Conservation (phyloP, 2,113 vertebrate species). For the Glareola pratincola region DNA sequence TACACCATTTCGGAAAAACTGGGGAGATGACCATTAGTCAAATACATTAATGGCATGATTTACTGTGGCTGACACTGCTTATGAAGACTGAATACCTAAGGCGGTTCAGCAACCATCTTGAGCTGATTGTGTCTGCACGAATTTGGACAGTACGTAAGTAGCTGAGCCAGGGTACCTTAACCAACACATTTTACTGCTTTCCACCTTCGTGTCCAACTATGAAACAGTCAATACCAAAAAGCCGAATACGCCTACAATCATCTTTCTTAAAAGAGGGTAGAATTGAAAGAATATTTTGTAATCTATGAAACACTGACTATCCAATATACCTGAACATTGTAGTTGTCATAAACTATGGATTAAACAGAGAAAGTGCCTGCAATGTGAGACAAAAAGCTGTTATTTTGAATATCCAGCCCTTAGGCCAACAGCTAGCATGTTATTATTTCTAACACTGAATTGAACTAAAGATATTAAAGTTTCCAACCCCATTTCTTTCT, state of each 20-base stretch:
- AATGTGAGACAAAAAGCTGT: slow-evolving; percentile 27
- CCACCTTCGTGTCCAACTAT: background rate
- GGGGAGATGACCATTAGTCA: background rate
- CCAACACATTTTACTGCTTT: background rate
- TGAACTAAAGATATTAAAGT: background rate
- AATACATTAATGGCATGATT: background rate
- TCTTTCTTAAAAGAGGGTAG: background rate
- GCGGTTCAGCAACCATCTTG: background rate
- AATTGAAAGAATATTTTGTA: background rate
- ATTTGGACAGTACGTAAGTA: background rate
- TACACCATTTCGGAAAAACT: background rate
- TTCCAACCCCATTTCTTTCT: background rate
- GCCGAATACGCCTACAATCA: background rate
- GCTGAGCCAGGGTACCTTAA: background rate
- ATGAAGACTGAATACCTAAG: background rate
- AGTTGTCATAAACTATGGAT: background rate
- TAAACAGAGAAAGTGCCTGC: background rate
- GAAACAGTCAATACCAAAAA: background rate
- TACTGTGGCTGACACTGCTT: background rate
- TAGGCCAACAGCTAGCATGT: background rate
- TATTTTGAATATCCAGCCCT: background rate
- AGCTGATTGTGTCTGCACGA: background rate
- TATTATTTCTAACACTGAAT: background rate
- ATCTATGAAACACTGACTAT: background rate
- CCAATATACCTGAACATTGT: background rate